Evolutionary conservation across 2,797 vertebrate genomes (phyloP).

Genomic region (Mico argentatus): DNA sequence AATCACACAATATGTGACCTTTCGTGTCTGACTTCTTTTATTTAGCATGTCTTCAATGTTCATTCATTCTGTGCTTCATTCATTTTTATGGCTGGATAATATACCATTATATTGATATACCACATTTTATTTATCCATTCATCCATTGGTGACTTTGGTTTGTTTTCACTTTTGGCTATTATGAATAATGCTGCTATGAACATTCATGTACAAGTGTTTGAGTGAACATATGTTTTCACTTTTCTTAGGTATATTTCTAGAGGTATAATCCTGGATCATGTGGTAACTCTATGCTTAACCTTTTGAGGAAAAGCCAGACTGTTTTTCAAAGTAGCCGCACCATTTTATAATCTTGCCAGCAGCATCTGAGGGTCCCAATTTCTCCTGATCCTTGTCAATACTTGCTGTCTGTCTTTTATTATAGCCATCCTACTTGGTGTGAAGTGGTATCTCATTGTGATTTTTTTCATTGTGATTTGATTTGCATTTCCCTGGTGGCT

Average conservation of each 20-base stretch:
- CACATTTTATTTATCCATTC: background rate
- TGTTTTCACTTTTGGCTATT: background rate
- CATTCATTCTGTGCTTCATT: background rate
- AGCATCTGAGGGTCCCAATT: background rate
- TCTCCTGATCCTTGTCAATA: background rate
- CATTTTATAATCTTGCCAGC: background rate
- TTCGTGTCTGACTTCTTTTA: background rate
- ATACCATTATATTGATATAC: background rate
- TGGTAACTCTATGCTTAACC: background rate
- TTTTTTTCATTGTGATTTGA: background rate
- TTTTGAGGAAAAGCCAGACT: background rate
- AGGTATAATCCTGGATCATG: background rate
- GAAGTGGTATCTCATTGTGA: background rate
- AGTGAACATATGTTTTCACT: background rate
- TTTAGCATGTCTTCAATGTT: background rate
- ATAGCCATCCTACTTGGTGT: background rate
- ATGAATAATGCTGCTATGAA: background rate
- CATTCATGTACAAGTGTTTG: background rate
- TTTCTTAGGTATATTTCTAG: background rate
- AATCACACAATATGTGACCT: background rate
- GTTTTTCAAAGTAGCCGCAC: background rate
- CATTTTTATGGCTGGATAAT: constrained; percentile 8
- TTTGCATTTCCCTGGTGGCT: background rate
- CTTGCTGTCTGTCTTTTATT: background rate
- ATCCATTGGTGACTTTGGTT: background rate